A percentile compares a stretch with the other conserved stretches of the same genome.
Conservation (phyloP, 2,113 vertebrate species). For the Oreotrochilus melanogaster region DNA sequence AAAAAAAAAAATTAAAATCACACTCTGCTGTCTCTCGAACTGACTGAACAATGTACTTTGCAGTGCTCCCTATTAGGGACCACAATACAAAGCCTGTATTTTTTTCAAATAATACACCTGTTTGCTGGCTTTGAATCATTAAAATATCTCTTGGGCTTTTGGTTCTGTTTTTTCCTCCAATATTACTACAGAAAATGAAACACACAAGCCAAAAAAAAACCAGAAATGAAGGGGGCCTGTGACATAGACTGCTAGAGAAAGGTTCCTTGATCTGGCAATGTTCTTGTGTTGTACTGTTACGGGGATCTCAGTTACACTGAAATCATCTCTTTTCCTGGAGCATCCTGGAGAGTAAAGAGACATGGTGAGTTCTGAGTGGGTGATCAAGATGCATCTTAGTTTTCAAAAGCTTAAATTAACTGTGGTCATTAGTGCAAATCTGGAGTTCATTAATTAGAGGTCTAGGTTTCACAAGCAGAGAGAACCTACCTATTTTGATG, state of each 20-base stretch:
- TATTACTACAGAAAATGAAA: neutral
- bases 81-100: neutral
- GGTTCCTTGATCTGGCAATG: neutral
- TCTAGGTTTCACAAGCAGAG: conserved; percentile 8
- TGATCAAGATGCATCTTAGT: neutral
- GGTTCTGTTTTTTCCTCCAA: neutral
- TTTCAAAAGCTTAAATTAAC: conserved; percentile 8
- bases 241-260: neutral
- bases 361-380: neutral
- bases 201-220: neutral
- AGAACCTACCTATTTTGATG: neutral
- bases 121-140: neutral
- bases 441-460: conserved; percentile 13
- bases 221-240: neutral
- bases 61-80: neutral
- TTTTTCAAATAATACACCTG: neutral
- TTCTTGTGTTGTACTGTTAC: neutral
- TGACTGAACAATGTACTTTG: neutral
- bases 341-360: neutral
- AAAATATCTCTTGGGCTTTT: neutral
- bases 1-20: neutral
- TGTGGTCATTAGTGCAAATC: neutral
- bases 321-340: neutral
- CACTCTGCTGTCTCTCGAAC: neutral
- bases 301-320: neutral